Evolutionary conservation across 2,113 vertebrate species (phyloP), one percentile per base, ranked within the genome.

Genomic region (Mola mola): DNA sequence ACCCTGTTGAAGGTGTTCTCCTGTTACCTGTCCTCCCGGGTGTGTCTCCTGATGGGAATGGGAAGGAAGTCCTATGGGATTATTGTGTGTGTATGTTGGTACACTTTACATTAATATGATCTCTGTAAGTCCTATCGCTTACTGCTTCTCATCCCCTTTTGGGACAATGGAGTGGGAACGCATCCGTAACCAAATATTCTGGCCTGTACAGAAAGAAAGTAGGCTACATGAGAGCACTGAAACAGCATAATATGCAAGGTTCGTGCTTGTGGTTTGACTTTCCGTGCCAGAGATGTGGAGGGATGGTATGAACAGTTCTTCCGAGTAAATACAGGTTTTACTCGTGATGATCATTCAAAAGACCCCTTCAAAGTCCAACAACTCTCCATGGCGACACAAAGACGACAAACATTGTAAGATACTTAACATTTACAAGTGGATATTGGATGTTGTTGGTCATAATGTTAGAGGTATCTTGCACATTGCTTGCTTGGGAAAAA

Each of bases 151-250:
- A 74, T 66, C 87, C 86, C 78, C 69, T 72, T 88, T 89, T 79
- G 72, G 81, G 79, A 92, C 89, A 92, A 92, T 92, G 61, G 28
- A 74, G 74, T 88, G 85, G 88, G 88, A 92, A 91, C 77, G 66
- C 74, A 91, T 86, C 88, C 21, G 91, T 89, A 91, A 92, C 81
- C 21, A 17, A 89, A 92, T 92, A 89, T 90, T 83, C 66, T 37
- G 20, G 79, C 78, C 70, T 50, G 62, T 46, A 16, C 81, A 62
- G 64, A 47, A 44, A 42, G 19, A 72, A 84, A 72, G 47, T 41
- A 60, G 63, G 46, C 0, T 49, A 36, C 4, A 8, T 61, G 12
- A 49, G 41, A 10, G 51, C 29, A 41, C 28, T 53, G 36, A 75
- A 58, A 66, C 15, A 10, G n/a, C 8, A 53, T 60, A 26, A 41